A percentile compares a stretch with the other conserved stretches of the same genome.
These are phyloP conservation scores for Elanus axillaris DNA, from an alignment of 2,113 vertebrate genomes.

Conservation along the genomic window DNA sequence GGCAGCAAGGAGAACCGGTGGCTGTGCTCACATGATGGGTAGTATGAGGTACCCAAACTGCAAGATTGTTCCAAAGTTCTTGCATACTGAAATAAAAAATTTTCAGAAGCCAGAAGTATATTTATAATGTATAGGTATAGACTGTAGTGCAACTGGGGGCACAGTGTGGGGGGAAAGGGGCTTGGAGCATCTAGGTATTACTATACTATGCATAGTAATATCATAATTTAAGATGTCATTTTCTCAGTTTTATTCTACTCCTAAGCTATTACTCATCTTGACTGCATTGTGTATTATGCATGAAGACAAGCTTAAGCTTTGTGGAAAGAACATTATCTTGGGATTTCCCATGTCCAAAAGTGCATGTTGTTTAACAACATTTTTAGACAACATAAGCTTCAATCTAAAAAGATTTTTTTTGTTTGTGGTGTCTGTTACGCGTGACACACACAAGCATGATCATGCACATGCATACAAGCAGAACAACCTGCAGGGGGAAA, in stretches of 20 bases:
- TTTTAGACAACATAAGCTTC: not conserved
- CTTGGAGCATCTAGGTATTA: not conserved
- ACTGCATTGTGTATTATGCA: conserved; percentile 31
- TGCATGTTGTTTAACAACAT: not conserved
- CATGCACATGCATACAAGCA: not conserved
- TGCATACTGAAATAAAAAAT: not conserved
- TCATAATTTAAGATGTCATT: not conserved
- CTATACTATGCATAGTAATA: not conserved
- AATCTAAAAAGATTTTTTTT: not conserved
- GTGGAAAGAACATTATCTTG: not conserved
- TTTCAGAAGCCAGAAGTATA: not conserved
- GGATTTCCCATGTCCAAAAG: not conserved
- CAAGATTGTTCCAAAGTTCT: not conserved
- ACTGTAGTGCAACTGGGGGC: rapidly evolving
- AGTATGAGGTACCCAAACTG: not conserved
- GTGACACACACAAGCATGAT: not conserved
- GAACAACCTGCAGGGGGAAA: not conserved
- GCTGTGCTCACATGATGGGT: not conserved
- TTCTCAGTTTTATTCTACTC: conserved; percentile 1
- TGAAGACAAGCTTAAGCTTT: conserved; percentile 30
- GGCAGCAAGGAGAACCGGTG: not conserved
- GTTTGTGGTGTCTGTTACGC: not conserved
- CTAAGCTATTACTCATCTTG: conserved; percentile 23
- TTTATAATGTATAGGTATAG: not conserved
- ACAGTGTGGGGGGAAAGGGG: rapidly evolving